phyloP scores from a whole-genome alignment of 2,797 vertebrate genomes.

The Antennarius maculatus region DNA sequence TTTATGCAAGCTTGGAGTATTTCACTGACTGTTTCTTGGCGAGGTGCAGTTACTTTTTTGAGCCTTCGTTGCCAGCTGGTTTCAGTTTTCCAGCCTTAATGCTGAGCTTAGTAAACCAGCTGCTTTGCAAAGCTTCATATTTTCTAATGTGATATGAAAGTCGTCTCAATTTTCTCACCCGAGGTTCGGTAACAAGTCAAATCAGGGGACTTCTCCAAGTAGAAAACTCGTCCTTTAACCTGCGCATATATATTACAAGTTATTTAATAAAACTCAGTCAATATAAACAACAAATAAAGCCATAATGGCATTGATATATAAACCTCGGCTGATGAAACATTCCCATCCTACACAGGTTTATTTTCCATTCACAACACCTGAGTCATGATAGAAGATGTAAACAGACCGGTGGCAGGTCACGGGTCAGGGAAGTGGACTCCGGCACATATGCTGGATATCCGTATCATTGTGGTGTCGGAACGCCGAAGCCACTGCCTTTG shows the following conservation, averaged over 20 bases:
- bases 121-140: background rate
- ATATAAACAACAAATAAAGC: slow-evolving; percentile 14
- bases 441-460: slow-evolving; percentile 39
- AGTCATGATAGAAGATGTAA: slow-evolving; percentile 55
- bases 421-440: slow-evolving; percentile 53
- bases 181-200: background rate
- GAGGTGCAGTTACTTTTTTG: no score
- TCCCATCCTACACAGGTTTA: slow-evolving; percentile 52
- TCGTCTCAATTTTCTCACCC: background rate
- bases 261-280: background rate
- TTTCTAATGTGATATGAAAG: background rate
- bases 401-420: slow-evolving; percentile 46
- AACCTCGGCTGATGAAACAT: slow-evolving; percentile 47
- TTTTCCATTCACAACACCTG: slow-evolving; percentile 64
- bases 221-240: background rate
- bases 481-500: slow-evolving; percentile 36
- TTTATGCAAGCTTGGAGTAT: no score
- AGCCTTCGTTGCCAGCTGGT: no score
- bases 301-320: slow-evolving; percentile 19
- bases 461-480: slow-evolving; percentile 48
- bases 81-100: background rate
- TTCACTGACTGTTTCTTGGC: no score
- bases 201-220: background rate
- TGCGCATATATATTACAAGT: background rate
- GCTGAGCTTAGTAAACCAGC: slow-evolving; percentile 2